Conservation (phyloP, 2,797 vertebrate genomes). For the Urophycis tenuis region DNA sequence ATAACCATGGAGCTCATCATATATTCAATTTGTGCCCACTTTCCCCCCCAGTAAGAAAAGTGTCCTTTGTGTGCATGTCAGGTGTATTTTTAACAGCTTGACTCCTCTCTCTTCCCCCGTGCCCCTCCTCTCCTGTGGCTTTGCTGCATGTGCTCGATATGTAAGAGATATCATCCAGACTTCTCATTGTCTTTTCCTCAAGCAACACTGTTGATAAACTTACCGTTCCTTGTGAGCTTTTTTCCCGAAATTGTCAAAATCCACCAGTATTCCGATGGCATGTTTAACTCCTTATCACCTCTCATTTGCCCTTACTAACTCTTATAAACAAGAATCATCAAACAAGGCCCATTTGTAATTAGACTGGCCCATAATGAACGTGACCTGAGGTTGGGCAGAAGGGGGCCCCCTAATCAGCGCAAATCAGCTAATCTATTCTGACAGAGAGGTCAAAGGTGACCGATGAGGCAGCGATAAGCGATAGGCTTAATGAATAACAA, state of each 20-base stretch:
- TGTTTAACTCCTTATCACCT: conserved; percentile 29
- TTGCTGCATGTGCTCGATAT: conserved; percentile 35
- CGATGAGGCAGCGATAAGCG: conserved; percentile 62
- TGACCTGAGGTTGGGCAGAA: conserved; percentile 57
- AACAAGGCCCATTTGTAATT: conserved; percentile 51
- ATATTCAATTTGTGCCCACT: conserved; percentile 71
- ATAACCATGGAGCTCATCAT: conserved; percentile 54
- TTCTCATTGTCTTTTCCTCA: conserved; percentile 19
- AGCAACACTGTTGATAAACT: conserved; percentile 21
- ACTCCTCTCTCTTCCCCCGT: conserved; percentile 31
- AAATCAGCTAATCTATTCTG: conserved; percentile 61
- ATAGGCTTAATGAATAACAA: conserved; percentile 66
- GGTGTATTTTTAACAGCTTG: conserved; percentile 70
- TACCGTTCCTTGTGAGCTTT: conserved; percentile 5
- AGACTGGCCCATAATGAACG: conserved; percentile 57
- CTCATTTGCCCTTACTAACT: conserved; percentile 27
- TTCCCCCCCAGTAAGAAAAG: conserved; percentile 48
- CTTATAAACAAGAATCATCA: conserved; percentile 39
- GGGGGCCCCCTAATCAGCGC: conserved; percentile 56
- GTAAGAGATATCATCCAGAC: background rate
- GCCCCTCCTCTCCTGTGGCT: conserved; percentile 43
- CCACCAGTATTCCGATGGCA: conserved; percentile 23
- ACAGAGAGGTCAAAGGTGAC: conserved; percentile 63
- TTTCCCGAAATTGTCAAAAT: conserved; percentile 19
- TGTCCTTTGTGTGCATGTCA: conserved; percentile 57